Percentiles rank a stretch among this genome's conserved stretches.
Conservation (phyloP, 1,140 invertebrate species). For the Solenopsis invicta region DNA sequence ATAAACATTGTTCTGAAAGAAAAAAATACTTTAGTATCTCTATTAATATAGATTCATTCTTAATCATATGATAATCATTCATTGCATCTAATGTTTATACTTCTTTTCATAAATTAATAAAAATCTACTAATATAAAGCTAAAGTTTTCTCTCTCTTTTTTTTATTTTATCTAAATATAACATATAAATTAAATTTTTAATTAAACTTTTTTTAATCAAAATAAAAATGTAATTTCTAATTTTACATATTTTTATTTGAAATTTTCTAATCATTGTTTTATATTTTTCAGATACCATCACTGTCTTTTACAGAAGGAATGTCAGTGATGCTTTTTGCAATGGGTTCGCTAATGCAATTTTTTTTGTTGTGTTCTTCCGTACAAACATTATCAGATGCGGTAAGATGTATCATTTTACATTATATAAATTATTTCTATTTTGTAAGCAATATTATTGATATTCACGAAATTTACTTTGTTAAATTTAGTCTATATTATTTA, state of each 20-base stretch:
- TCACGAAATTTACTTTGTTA: background rate
- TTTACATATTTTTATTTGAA: background rate
- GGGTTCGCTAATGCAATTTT: slow-evolving; percentile 69
- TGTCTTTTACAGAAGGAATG: slow-evolving; percentile 12
- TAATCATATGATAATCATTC: too few relatives aligned
- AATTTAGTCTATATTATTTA: background rate
- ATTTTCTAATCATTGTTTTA: background rate
- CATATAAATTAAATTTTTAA: background rate
- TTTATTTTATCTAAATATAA: too few relatives aligned
- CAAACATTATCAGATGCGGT: slow-evolving; percentile 74
- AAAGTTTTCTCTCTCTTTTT: too few relatives aligned
- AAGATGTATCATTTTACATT: slow-evolving; percentile 16
- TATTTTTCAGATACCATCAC: slow-evolving; percentile 35
- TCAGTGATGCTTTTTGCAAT: slow-evolving; percentile 43
- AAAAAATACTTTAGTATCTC: background rate
- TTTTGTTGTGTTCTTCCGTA: slow-evolving; percentile 71
- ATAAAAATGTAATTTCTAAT: background rate
- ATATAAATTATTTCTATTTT: background rate
- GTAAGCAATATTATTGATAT: background rate
- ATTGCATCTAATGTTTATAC: too few relatives aligned
- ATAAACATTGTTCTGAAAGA: background rate
- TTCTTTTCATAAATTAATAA: too few relatives aligned
- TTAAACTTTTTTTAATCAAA: background rate
- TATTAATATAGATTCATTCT: too few relatives aligned
- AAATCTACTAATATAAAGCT: too few relatives aligned